Base-by-base conservation (phyloP, 2,888 invertebrate genomes). In the Mesorhabditis spiculigera region DNA sequence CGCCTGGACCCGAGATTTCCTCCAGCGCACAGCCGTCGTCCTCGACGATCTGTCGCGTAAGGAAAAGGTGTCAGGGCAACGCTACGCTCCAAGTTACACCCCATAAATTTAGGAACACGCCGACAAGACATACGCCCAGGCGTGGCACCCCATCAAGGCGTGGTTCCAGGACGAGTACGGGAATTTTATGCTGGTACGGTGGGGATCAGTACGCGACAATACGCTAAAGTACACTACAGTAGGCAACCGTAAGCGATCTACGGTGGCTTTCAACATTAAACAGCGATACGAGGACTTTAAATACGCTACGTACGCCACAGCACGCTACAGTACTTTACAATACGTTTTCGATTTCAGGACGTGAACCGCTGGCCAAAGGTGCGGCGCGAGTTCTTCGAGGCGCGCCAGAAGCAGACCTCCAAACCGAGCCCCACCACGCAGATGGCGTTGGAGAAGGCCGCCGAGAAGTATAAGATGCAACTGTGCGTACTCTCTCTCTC, bases 101-200 rank as follows among this genome's bases (percentile, higher is more conserved):
- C 8, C 8, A 50, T 50, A 50, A 13, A n/a, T 50, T 50, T 50
- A 50, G 58, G 10, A 50, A 50, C 8, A n/a, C n/a, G 58, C 58
- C n/a, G n/a, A 13, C 58, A 50, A 50, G 8, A 13, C 10, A 13
- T 50, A n/a, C 10, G 58, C 8, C n/a, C 58, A n/a, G n/a, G 58
- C 58, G 10, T 50, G 58, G 58, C 8, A 50, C n/a, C 58, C 58
- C 10, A 50, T 50, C n/a, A 10, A n/a, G n/a, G 58, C n/a, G 58
- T 50, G 58, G 58, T 50, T 50, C 58, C 10, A 50, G 10, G 58
- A 50, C n/a, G 58, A 50, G n/a, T 50, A 50, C 58, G n/a, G n/a
- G n/a, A 10, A 50, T 50, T 50, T 50, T 50, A 50, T 50, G 58
- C 58, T 50, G 58, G 58, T 50, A 13, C n/a, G 58, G 58, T 50